A percentile compares a stretch with the other conserved stretches of the same genome.
phyloP scores from a whole-genome alignment of 1,140 invertebrate genomes.

The Tetramorium parvispinum region DNA sequence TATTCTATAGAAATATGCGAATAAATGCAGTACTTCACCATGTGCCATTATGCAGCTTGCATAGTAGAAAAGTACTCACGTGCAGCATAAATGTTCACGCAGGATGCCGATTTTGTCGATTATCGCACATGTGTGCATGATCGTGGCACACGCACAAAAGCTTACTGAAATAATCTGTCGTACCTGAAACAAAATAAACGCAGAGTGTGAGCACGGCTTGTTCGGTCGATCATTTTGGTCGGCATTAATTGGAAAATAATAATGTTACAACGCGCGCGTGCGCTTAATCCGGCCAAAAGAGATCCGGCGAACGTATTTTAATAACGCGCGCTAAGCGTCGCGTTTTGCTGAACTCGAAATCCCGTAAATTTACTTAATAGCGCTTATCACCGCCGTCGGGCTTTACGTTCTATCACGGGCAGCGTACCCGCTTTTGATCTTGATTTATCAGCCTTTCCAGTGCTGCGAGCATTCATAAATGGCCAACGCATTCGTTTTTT shows the following conservation, averaged over 20 bases:
- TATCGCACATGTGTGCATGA: neutral
- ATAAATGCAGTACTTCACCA: neutral
- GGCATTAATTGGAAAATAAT: conserved; percentile 46
- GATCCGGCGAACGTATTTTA: conserved; percentile 30
- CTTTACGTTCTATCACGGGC: conserved; percentile 33
- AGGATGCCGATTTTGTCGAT: neutral
- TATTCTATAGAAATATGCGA: conserved; percentile 1
- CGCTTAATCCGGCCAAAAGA: conserved; percentile 5
- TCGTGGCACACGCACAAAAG: neutral
- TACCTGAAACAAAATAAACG: conserved; percentile 58
- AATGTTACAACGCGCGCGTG: conserved; percentile 3
- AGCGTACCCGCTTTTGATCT: conserved; percentile 32
- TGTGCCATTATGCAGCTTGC: neutral
- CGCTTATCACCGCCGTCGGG: conserved; percentile 37
- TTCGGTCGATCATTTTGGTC: neutral
- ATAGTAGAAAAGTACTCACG: conserved; percentile 40
- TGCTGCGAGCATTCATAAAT: conserved; percentile 20
- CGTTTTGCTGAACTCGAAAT: conserved; percentile 9
- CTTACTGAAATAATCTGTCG: conserved; percentile 41
- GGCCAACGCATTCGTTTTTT: conserved; percentile 7
- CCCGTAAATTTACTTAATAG: conserved; percentile 53
- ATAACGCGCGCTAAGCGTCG: conserved; percentile 13
- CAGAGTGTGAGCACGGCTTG: conserved; percentile 3
- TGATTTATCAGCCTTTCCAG: conserved; percentile 49
- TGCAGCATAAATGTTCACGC: neutral